Evolutionary conservation across 2,888 invertebrate genomes (phyloP), one percentile per base, ranked within the genome.

Genomic region (Drosophila fungiperda): DNA sequence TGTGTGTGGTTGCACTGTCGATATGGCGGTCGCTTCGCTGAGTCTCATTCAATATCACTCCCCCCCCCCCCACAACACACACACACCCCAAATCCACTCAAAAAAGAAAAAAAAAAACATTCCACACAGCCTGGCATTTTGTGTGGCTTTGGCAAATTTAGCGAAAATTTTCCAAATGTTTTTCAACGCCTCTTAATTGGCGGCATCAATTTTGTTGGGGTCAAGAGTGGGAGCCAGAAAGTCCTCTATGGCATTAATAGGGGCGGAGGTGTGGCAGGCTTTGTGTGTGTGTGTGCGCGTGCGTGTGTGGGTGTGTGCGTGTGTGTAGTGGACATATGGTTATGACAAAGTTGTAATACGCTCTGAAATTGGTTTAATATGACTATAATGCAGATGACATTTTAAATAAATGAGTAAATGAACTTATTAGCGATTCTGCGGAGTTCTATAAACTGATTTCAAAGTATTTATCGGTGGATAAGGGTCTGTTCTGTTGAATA

Each of bases 101-200:
- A 45, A 23, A 23, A 23, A 20, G 12, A 40, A 40, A 45, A 23
- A 42, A n/a, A 40, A 40, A 40, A 23, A 45, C 45, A 45, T 29
- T 6, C 20, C 42, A 15, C 17, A 23, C 59, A 26, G n/a, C 23
- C 35, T 33, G 53, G 29, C 59, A 62, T 54, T 73, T 73, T 35
- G 58, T 40, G n/a, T 55, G 49, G 64, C 62, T 66, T 66, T 63
- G 60, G 55, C 80, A 59, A 64, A 67, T 77, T 79, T 55, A 73
- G 57, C 58, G 57, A 71, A 71, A 67, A 76, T 80, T 32, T 58
- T 33, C 70, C 72, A 71, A 87, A 87, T 89, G 83, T 68, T 82
- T 89, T 88, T 83, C 89, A 89, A 71, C 74, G 87, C 87, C 89
- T 83, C 87, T 86, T 90, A 86, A 86, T 86, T 86, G 85, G 89